Conservation (phyloP, 2,888 invertebrate species). For the Diarsia mendica region DNA sequence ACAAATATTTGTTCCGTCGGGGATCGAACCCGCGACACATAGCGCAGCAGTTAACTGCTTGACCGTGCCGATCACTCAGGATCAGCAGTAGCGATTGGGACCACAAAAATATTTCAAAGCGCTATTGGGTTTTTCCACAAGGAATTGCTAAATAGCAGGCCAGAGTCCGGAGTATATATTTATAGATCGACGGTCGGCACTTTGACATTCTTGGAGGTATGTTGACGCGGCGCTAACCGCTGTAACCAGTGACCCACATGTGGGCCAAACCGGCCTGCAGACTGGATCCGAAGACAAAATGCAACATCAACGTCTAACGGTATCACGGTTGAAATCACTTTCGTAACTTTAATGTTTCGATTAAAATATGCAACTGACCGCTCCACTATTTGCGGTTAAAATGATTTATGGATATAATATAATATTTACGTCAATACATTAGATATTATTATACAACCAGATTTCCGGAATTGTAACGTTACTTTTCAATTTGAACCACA, state of each 20-base stretch:
- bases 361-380: constrained; percentile 30
- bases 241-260: constrained; percentile 16
- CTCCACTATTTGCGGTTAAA: constrained; percentile 10
- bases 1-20: too few relatives aligned
- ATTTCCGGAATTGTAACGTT: constrained; percentile 15
- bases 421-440: constrained; percentile 18
- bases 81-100: too few relatives aligned
- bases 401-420: constrained; percentile 13
- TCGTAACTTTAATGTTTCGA: constrained; percentile 29
- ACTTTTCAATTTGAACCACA: constrained; percentile 7
- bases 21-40: too few relatives aligned
- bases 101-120: too few relatives aligned
- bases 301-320: constrained; percentile 45
- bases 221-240: constrained; percentile 9
- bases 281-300: constrained; percentile 48
- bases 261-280: constrained; percentile 30
- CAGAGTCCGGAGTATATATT: not conserved
- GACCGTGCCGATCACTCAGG: too few relatives aligned
- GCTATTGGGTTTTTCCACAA: not conserved
- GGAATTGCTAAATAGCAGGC: not conserved
- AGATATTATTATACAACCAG: constrained; percentile 9
- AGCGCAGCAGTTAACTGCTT: too few relatives aligned
- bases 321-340: constrained; percentile 36
- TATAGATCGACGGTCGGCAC: not conserved
- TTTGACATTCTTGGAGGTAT: constrained; percentile 28